These are phyloP conservation scores for Yponomeuta evonymella DNA, from an alignment of 2,888 invertebrate species.

Conservation along the genomic window DNA sequence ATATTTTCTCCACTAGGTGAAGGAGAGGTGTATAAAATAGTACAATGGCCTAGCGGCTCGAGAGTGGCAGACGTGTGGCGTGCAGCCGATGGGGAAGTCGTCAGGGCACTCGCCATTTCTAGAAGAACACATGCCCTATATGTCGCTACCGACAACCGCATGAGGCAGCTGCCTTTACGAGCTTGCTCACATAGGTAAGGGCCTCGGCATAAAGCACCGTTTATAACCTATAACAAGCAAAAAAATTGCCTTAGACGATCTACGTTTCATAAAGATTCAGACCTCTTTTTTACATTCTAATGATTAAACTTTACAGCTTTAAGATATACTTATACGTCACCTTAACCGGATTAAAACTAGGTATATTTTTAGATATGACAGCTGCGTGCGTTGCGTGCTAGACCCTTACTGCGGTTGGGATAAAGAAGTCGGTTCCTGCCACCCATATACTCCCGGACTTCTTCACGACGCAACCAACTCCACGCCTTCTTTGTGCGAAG, in stretches of 20 bases:
- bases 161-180: conserved; percentile 73
- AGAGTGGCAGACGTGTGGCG: conserved; percentile 77
- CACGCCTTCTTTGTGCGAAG: conserved; percentile 75
- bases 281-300: too few relatives aligned
- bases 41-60: conserved; percentile 77
- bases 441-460: conserved; percentile 73
- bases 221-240: too few relatives aligned
- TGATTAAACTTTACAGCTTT: neutral
- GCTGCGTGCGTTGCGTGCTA: conserved; percentile 78
- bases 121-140: conserved; percentile 73
- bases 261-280: too few relatives aligned
- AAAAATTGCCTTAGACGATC: too few relatives aligned
- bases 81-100: conserved; percentile 73
- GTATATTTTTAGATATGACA: conserved; percentile 63
- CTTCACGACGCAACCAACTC: conserved; percentile 78
- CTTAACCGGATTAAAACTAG: neutral
- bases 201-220: neutral
- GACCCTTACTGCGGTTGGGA: conserved; percentile 85
- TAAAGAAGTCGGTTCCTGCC: conserved; percentile 75
- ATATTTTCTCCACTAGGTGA: conserved; percentile 48
- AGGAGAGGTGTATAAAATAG: conserved; percentile 79
- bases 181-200: conserved; percentile 61
- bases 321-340: neutral
- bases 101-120: conserved; percentile 77
- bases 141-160: conserved; percentile 75